Evolutionary conservation across 2,113 vertebrate species (phyloP).

Genomic region (Salvator merianae): DNA sequence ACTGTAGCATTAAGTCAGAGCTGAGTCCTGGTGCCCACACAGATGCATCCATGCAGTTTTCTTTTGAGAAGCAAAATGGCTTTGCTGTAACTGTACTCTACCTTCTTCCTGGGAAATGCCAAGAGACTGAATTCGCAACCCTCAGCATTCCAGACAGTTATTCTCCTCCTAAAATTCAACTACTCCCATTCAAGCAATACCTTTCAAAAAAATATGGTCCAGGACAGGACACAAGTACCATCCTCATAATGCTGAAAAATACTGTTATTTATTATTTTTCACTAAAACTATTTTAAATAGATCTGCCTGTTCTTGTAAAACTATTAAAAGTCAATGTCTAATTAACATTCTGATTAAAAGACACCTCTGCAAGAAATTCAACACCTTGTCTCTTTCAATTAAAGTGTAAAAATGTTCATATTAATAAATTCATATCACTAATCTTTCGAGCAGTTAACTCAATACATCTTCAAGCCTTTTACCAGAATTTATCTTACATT

Average conservation of each 20-base stretch:
- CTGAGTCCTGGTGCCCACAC: no score
- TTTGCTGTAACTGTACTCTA: no score
- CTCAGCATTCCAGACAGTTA: no score
- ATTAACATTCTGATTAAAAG: conserved; percentile 59
- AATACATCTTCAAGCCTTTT: background rate
- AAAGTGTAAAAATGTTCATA: conserved; percentile 49
- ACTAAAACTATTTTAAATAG: conserved; percentile 39
- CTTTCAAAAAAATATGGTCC: background rate
- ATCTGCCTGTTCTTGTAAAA: conserved; percentile 49
- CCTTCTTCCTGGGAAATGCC: no score
- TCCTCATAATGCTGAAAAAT: background rate
- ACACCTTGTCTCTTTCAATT: conserved; percentile 54
- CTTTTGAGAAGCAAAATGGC: no score
- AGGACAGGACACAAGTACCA: background rate
- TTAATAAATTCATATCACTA: conserved; percentile 54
- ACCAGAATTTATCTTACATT: background rate
- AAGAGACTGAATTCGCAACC: no score
- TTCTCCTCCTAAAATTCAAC: no score
- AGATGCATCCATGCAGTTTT: no score
- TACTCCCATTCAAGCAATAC: background rate
- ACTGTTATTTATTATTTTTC: background rate
- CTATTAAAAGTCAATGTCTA: conserved; percentile 48
- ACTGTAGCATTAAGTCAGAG: no score
- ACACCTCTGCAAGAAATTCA: conserved; percentile 52
- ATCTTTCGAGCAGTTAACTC: conserved; percentile 53